Evolutionary conservation across 2,888 invertebrate species (phyloP), one percentile per base, ranked within the genome.

Genomic region (Spialia ferax): DNA sequence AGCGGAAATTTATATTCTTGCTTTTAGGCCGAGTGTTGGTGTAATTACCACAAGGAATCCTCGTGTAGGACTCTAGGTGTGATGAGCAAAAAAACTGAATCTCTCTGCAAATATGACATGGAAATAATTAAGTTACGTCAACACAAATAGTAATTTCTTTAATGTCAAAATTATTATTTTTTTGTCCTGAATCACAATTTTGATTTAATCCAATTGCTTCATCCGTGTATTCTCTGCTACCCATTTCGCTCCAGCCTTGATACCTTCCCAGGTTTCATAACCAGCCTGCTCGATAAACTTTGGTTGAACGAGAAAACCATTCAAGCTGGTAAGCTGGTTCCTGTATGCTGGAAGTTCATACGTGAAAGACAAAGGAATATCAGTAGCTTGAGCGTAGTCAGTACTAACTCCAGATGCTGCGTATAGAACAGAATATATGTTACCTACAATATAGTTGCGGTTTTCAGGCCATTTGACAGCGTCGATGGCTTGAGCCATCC

Each of bases 331-430:
- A 29, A 54, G 62, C 38, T 73, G 77, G 45, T 71, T 75, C 11
- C 61, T 67, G 18, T 72, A 77, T 0, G 78, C 84, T 0, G 96
- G 95, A 70, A 96, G 78, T 82, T 96, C 96, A 77, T 95, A 94
- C 2, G 96, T 96, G 72, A 95, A 96, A 0, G 95, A 83, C 23
- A 95, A 85, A 0, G 94, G 91, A 22, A 95, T 89, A 0, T 93
- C 93, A n/a, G 84, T 85, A 1, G 79, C 93, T 76, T 93, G 93
- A 0, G 94, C 95, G 84, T 95, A 96, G 75, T 96, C 96, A 74
- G 94, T 94, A 74, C 95, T 95, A 42, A 95, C 94, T 32, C 96
- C 96, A 23, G 95, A 92, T 0, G 95, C 95, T 2, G 89, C 83
- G 75, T 95, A 95, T 70, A 94, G 81, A 1, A 95, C 79, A 2